Percentiles rank a stretch among this genome's conserved stretches.
These are phyloP conservation scores for Montifringilla adamsi DNA, from an alignment of 2,113 vertebrate species.

Conservation along the genomic window DNA sequence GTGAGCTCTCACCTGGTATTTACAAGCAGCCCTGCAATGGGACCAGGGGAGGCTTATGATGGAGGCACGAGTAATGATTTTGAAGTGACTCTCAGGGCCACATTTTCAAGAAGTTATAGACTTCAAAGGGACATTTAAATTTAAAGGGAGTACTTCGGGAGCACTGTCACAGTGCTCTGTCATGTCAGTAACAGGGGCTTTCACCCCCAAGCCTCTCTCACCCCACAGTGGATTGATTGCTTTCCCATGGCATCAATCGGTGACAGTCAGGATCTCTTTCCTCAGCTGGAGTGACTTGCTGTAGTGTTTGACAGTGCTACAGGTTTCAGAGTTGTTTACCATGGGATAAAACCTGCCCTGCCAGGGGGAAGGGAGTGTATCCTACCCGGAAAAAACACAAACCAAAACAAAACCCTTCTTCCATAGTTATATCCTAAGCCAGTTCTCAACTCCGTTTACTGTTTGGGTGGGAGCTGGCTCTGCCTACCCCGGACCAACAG, in stretches of 20 bases:
- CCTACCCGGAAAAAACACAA: not conserved
- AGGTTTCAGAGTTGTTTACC: not conserved
- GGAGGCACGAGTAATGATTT: no score
- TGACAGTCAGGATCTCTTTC: not conserved
- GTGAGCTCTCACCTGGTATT: not conserved
- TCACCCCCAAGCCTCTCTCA: not conserved
- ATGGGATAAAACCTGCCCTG: conserved; percentile 3
- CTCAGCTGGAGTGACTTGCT: not conserved
- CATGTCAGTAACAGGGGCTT: fast-evolving
- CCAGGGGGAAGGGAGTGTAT: conserved; percentile 21
- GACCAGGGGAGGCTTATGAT: not conserved
- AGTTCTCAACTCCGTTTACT: not conserved
- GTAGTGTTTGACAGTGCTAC: not conserved
- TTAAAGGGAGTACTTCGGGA: not conserved
- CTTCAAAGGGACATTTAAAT: not conserved
- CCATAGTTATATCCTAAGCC: not conserved
- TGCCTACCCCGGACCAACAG: not conserved
- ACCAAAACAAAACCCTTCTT: not conserved
- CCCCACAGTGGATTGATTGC: fast-evolving
- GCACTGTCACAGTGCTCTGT: not conserved
- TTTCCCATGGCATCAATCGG: not conserved
- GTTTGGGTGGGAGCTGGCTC: not conserved
- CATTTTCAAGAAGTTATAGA: no score
- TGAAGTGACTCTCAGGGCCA: no score
- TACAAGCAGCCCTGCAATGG: not conserved